phyloP scores from a whole-genome alignment of 2,888 invertebrate species.

The Caenorhabditis drosophilae region DNA sequence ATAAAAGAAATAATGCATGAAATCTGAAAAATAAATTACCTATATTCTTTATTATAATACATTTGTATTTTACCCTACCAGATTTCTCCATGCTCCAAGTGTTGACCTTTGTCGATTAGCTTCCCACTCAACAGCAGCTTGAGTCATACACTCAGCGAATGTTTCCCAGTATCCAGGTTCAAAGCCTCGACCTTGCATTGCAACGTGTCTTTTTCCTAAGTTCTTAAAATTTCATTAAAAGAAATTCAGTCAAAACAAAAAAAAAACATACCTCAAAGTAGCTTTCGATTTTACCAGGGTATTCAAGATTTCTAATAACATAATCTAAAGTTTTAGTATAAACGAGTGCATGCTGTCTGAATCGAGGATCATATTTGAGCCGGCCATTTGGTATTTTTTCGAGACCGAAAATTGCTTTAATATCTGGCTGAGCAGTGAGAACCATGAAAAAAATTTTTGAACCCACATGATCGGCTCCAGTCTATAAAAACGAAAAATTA shows the following conservation, averaged over 20 bases:
- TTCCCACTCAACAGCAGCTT: slow-evolving; percentile 66
- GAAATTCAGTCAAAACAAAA: too few species aligned
- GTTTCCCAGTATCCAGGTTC: slow-evolving; percentile 70
- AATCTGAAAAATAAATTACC: slow-evolving; percentile 38
- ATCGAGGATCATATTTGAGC: slow-evolving; percentile 60
- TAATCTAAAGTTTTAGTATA: slow-evolving; percentile 63
- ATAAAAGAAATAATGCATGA: slow-evolving; percentile 65
- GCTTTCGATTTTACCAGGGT: slow-evolving; percentile 59
- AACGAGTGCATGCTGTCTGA: slow-evolving; percentile 54
- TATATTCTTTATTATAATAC: neutral
- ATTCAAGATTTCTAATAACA: slow-evolving; percentile 62
- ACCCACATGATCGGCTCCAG: slow-evolving; percentile 63
- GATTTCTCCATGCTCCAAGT: slow-evolving; percentile 59
- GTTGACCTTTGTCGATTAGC: slow-evolving; percentile 59
- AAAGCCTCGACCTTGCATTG: slow-evolving; percentile 63
- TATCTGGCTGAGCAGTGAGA: slow-evolving; percentile 63
- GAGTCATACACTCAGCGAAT: slow-evolving; percentile 65
- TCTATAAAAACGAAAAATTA: slow-evolving; percentile 38
- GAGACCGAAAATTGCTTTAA: slow-evolving; percentile 63
- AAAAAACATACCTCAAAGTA: slow-evolving; percentile 60
- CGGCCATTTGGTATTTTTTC: slow-evolving; percentile 63
- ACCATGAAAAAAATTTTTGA: slow-evolving; percentile 66
- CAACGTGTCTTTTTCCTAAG: slow-evolving; percentile 63
- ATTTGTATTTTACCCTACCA: slow-evolving; percentile 42
- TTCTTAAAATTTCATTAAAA: slow-evolving; percentile 46